phyloP scores from a whole-genome alignment of 1,140 invertebrate species.

The Sipha flava region DNA sequence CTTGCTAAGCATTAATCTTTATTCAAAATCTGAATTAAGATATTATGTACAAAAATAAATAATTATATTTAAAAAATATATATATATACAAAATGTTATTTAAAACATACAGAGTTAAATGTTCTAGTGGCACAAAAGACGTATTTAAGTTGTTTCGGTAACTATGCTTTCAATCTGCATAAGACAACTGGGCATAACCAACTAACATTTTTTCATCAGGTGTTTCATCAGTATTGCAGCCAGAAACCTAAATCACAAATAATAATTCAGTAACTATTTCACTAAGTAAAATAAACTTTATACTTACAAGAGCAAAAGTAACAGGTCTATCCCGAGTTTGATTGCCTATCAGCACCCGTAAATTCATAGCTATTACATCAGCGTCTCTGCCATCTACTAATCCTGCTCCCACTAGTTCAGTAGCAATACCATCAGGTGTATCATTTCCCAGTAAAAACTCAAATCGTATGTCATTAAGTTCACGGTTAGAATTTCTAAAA shows the following conservation, averaged over 20 bases:
- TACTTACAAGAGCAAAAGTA: constrained; percentile 82
- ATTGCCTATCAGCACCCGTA: constrained; percentile 81
- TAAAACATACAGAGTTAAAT: constrained; percentile 14
- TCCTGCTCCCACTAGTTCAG: constrained; percentile 87
- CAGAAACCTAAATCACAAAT: constrained; percentile 64
- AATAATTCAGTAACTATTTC: background rate
- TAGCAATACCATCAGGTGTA: constrained; percentile 86
- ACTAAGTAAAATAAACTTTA: background rate
- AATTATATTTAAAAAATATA: constrained; percentile 12
- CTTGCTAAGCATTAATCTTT: constrained; percentile 6
- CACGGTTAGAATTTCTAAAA: constrained; percentile 70
- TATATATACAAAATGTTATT: constrained; percentile 15
- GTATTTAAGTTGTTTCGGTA: background rate
- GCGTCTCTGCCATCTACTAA: constrained; percentile 87
- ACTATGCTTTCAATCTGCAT: constrained; percentile 56
- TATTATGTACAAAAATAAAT: constrained; percentile 30
- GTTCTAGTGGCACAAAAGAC: constrained; percentile 27
- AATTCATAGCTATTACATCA: constrained; percentile 79
- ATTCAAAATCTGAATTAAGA: constrained; percentile 17
- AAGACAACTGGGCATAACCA: constrained; percentile 93
- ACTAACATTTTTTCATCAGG: constrained; percentile 89
- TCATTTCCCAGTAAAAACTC: constrained; percentile 88
- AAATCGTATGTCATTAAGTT: constrained; percentile 95
- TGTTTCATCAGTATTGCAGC: constrained; percentile 68
- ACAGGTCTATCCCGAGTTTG: constrained; percentile 55